Base-by-base conservation (phyloP, 1,140 invertebrate genomes). In the Stegodyphus mimosarum region DNA sequence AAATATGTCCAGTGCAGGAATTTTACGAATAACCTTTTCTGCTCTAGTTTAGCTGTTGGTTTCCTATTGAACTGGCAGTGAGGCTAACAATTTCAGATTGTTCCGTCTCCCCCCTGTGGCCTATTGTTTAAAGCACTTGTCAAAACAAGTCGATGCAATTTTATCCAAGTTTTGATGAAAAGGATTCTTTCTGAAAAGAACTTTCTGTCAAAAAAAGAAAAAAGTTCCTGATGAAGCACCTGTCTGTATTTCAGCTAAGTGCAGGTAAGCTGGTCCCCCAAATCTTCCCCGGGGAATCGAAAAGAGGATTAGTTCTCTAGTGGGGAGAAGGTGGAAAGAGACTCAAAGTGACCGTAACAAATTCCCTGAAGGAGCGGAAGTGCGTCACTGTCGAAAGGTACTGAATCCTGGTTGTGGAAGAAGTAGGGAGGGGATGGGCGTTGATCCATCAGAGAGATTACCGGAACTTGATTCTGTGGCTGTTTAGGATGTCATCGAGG, bases 341-440 rank as follows among this genome's bases (percentile, higher is more conserved):
- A 69, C 77, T 66, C 75, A 52, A 55, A 79, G 77, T 79, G 77
- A 70, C 77, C 77, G 66, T 79, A 79, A 55, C 77, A 70, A 79
- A 79, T 79, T 79, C n/a, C 77, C 66, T 2, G 52, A 50, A 49
- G 63, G 64, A 50, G 50, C 33, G 17, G 49, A 67, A 48, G 51
- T 18, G 64, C 33, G 76, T 18, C 17, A 67, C 2, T 67, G 76
- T 52, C 72, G 52, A 55, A 7, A 55, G 53, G 13, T n/a, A 33
- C 48, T 18, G n/a, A 33, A 63, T 10, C 73, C 53, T 15, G 6
- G 2, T 6, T 7, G 11, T 6, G 15, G 13, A 13, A 51, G 9
- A 51, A 9, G 49, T 4, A 52, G 55, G 10, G 72, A 11, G 51
- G 52, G 18, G 17, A 15, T 18, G n/a, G 53, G 52, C 52, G 53